A percentile compares a stretch with the other conserved stretches of the same genome.
These are phyloP conservation scores for Tetrapedia diversipes DNA, from an alignment of 2,888 invertebrate species.

Conservation along the genomic window DNA sequence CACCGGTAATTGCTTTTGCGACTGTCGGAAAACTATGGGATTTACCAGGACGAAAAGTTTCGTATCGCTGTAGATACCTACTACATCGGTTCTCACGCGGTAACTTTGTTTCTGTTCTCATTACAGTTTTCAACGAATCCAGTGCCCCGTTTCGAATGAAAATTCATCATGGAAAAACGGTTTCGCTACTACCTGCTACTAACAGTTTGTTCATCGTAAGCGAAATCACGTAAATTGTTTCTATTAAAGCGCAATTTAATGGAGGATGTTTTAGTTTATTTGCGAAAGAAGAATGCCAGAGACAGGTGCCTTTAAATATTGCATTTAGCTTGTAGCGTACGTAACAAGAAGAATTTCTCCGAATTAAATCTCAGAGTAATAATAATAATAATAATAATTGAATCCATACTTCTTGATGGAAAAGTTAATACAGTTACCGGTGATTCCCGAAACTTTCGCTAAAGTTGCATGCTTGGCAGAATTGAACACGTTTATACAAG, in stretches of 20 bases:
- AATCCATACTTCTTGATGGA: too few species aligned
- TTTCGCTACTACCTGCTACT: neutral
- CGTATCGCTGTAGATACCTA: neutral
- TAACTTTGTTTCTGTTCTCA: slow-evolving; percentile 26
- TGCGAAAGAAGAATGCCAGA: too few species aligned
- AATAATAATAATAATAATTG: too few species aligned
- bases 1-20: neutral
- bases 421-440: too few species aligned
- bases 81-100: too few species aligned
- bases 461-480: too few species aligned
- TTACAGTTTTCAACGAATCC: slow-evolving; percentile 12
- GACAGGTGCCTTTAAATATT: too few species aligned
- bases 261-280: neutral
- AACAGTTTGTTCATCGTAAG: neutral
- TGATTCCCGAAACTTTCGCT: too few species aligned
- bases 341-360: too few species aligned
- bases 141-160: slow-evolving; percentile 13
- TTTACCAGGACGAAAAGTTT: neutral
- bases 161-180: slow-evolving; percentile 10
- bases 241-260: neutral
- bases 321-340: too few species aligned
- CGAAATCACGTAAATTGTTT: slow-evolving; percentile 11
- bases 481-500: too few species aligned
- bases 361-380: too few species aligned
- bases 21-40: neutral